These are phyloP conservation scores for Augochlora pura DNA, from an alignment of 1,140 invertebrate species.

Conservation along the genomic window DNA sequence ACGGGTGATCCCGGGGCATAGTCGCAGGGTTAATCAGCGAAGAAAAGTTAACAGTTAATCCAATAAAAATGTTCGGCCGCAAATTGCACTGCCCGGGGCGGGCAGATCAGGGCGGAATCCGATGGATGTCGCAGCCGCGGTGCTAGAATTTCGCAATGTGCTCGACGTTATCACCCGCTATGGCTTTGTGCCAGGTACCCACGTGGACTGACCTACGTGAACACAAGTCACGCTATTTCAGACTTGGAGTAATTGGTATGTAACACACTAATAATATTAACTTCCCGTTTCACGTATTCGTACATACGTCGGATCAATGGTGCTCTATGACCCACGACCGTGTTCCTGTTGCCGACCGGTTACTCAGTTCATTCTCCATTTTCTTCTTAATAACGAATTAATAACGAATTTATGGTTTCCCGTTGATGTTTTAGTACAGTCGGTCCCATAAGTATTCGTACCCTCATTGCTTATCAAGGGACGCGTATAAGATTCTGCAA, in stretches of 20 bases:
- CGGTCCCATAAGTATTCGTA: too few species aligned
- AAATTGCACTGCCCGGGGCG: slow-evolving; percentile 17
- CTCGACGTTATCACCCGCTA: slow-evolving; percentile 49
- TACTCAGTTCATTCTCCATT: too few species aligned
- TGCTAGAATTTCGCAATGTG: slow-evolving; percentile 46
- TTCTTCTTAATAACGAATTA: too few species aligned
- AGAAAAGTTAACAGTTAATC: slow-evolving; percentile 36
- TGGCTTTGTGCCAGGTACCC: slow-evolving; percentile 47
- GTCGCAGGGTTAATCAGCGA: neutral
- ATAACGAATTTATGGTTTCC: too few species aligned
- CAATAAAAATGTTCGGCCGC: neutral
- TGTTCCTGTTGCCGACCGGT: too few species aligned
- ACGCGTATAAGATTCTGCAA: too few species aligned
- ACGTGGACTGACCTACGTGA: slow-evolving; percentile 38
- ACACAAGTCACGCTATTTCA: slow-evolving; percentile 41
- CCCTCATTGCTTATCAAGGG: too few species aligned
- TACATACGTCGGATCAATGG: neutral
- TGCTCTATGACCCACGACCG: neutral
- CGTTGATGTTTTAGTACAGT: too few species aligned
- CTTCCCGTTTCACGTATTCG: neutral
- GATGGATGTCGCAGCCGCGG: slow-evolving; percentile 18
- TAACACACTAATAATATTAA: slow-evolving; percentile 31
- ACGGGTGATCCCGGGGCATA: too few species aligned
- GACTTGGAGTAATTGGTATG: slow-evolving; percentile 13
- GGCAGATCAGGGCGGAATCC: neutral